phyloP scores from a whole-genome alignment of 2,113 vertebrate species.

The Pteropus alecto region DNA sequence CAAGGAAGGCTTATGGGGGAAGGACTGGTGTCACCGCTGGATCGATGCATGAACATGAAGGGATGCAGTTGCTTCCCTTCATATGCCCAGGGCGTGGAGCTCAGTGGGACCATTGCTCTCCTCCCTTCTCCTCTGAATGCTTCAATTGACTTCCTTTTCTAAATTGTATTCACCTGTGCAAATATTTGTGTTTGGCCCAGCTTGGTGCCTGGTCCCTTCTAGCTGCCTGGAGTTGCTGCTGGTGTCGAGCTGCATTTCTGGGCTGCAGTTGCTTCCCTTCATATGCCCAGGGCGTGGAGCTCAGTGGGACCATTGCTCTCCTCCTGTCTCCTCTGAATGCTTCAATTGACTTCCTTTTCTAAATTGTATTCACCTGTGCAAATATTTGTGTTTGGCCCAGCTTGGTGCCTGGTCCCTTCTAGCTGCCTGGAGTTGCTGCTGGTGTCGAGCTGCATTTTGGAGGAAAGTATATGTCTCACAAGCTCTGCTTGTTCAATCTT shows the following conservation, averaged over 20 bases:
- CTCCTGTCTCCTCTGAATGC: background rate
- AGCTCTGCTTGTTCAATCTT: background rate
- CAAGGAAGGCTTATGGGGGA: background rate
- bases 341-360: background rate
- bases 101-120: background rate
- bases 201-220: background rate
- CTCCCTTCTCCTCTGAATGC: background rate
- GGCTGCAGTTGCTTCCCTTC: background rate
- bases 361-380: slow-evolving; percentile 30
- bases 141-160: background rate
- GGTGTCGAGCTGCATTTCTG: no score
- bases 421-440: background rate
- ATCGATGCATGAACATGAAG: accelerated
- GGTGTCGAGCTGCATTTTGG: background rate
- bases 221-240: background rate
- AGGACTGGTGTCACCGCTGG: accelerated
- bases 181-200: background rate
- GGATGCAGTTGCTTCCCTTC: background rate
- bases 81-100: background rate
- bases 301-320: background rate
- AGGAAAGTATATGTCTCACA: background rate
- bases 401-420: background rate
- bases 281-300: background rate
- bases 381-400: background rate
- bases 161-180: slow-evolving; percentile 31